Conservation (phyloP, 2,888 invertebrate species). For the Acronicta aceris region DNA sequence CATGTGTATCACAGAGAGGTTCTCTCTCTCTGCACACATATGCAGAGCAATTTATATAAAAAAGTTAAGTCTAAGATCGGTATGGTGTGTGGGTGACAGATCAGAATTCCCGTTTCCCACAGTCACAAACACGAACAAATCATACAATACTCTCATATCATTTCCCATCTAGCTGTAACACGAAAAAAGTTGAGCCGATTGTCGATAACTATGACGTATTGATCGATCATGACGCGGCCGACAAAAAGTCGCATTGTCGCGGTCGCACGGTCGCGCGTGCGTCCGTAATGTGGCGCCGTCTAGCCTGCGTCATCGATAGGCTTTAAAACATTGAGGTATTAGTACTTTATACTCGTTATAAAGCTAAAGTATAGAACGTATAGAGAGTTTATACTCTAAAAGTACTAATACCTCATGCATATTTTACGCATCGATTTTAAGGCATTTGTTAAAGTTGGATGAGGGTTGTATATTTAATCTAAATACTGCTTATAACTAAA, state of each 20-base stretch:
- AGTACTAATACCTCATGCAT: too few relatives aligned
- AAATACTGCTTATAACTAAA: too few relatives aligned
- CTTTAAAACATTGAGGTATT: slow-evolving; percentile 21
- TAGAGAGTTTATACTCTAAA: too few relatives aligned
- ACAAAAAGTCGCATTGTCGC: slow-evolving; percentile 38
- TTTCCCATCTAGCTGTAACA: background rate
- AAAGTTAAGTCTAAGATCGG: background rate
- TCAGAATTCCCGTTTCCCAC: background rate
- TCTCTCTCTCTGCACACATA: too few relatives aligned
- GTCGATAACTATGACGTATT: slow-evolving; percentile 16
- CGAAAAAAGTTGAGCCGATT: slow-evolving; percentile 9
- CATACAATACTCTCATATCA: slow-evolving; percentile 1
- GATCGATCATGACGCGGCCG: slow-evolving; percentile 27
- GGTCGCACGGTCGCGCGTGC: slow-evolving; percentile 46
- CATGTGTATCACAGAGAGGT: too few relatives aligned
- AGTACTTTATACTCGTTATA: too few relatives aligned
- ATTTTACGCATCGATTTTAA: too few relatives aligned
- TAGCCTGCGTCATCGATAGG: slow-evolving; percentile 14
- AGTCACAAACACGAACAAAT: background rate
- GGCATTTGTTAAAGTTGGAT: too few relatives aligned
- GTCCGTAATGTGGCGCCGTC: slow-evolving; percentile 47
- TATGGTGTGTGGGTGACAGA: background rate
- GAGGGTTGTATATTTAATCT: too few relatives aligned
- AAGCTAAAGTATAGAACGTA: too few relatives aligned
- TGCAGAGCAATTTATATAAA: too few relatives aligned